Conservation (phyloP, 2,888 invertebrate species). For the Drosophila paracracens region DNA sequence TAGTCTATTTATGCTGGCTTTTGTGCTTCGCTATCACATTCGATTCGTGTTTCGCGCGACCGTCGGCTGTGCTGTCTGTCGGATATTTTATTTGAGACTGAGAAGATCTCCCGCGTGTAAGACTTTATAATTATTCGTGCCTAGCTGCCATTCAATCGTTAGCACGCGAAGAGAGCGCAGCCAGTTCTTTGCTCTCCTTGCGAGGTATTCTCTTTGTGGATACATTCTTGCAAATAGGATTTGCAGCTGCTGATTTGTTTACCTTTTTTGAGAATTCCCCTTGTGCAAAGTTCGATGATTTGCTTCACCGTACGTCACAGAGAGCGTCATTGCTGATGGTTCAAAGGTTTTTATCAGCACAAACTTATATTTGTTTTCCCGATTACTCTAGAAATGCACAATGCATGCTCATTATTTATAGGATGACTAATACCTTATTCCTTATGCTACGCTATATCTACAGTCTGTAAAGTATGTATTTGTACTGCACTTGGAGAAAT, state of each 20-base stretch:
- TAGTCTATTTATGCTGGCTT: not conserved
- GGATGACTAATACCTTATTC: constrained; percentile 14
- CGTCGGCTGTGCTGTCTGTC: constrained; percentile 42
- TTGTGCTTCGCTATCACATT: constrained; percentile 24
- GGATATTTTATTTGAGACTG: constrained; percentile 51
- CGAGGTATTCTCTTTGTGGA: not conserved
- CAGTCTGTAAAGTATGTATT: not conserved
- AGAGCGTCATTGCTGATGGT: not conserved
- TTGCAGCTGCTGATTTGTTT: not conserved
- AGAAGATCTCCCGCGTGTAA: constrained; percentile 35
- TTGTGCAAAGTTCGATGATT: constrained; percentile 3
- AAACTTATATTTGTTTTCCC: not conserved
- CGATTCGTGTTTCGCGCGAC: constrained; percentile 17
- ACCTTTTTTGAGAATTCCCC: not conserved
- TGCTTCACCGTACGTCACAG: constrained; percentile 10
- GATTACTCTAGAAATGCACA: constrained; percentile 4
- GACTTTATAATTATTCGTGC: constrained; percentile 37
- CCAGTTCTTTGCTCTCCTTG: constrained; percentile 14
- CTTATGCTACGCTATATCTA: not conserved
- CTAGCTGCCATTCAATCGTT: constrained; percentile 3
- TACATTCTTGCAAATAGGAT: not conserved
- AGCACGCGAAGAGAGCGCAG: not conserved
- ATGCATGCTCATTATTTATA: constrained; percentile 19
- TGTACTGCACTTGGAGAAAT: not conserved
- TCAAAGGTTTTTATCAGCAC: not conserved